phyloP scores from a whole-genome alignment of 2,888 invertebrate species.

The Boloria euphrosyne region DNA sequence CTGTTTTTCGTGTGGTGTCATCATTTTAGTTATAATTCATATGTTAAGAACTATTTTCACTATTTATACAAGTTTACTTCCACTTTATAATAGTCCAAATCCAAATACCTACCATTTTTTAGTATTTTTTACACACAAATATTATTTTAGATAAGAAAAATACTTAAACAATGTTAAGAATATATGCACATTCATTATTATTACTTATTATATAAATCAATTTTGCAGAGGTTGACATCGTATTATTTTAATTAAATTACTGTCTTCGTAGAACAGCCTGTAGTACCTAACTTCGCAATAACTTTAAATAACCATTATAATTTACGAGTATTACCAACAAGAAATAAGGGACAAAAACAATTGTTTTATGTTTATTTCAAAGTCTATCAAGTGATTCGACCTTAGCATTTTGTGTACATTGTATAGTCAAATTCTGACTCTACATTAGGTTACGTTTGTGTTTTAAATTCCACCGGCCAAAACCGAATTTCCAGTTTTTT shows the following conservation, averaged over 20 bases:
- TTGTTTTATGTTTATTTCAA: constrained; percentile 9
- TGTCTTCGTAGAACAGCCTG: constrained; percentile 15
- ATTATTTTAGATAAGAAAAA: no score
- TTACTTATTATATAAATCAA: constrained; percentile 26
- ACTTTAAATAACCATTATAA: constrained; percentile 17
- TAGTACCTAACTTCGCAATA: constrained; percentile 18
- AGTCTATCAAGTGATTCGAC: constrained; percentile 18
- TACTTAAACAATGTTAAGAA: no score
- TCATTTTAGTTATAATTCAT: constrained; percentile 51
- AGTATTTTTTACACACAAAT: no score
- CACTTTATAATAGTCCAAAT: no score
- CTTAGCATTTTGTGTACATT: constrained; percentile 22
- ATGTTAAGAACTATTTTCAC: constrained; percentile 27
- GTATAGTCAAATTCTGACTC: constrained; percentile 19
- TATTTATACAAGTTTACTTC: no score
- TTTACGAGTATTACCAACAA: constrained; percentile 15
- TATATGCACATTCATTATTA: neutral
- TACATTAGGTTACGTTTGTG: constrained; percentile 14
- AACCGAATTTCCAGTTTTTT: neutral
- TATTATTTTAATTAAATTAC: constrained; percentile 34
- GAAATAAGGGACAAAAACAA: constrained; percentile 32
- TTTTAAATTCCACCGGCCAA: neutral
- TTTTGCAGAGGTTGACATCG: constrained; percentile 32
- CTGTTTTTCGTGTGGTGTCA: constrained; percentile 69
- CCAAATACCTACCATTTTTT: no score